Percentiles rank a stretch among this genome's conserved stretches.
These are phyloP conservation scores for Chironomus tentans DNA, from an alignment of 2,888 invertebrate genomes.

Conservation along the genomic window DNA sequence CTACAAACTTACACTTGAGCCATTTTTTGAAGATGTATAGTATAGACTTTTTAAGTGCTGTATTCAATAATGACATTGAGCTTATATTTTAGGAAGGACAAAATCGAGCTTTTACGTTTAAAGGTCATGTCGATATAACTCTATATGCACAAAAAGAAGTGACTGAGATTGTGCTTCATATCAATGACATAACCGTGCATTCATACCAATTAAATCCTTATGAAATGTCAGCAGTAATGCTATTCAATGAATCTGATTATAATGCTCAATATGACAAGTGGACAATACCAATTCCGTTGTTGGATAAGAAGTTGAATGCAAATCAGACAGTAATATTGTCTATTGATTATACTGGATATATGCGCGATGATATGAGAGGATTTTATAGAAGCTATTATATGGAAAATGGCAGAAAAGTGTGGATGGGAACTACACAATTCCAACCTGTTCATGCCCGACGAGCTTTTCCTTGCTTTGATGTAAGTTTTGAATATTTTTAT, in stretches of 20 bases:
- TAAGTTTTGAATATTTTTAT: too few species aligned
- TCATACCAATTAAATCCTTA: conserved; percentile 31
- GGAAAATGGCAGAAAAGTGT: conserved; percentile 36
- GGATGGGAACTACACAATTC: conserved; percentile 60
- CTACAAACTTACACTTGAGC: conserved; percentile 48
- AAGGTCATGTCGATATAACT: conserved; percentile 42
- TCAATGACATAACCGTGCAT: conserved; percentile 42
- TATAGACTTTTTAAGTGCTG: background rate
- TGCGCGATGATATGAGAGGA: conserved; percentile 46
- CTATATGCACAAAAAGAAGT: conserved; percentile 41
- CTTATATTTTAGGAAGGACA: conserved; percentile 5
- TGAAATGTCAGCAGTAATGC: conserved; percentile 30
- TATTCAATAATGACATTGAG: background rate
- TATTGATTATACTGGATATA: conserved; percentile 44
- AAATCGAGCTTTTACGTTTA: conserved; percentile 36
- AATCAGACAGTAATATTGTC: conserved; percentile 41
- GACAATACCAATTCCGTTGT: conserved; percentile 40
- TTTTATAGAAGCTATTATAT: conserved; percentile 43
- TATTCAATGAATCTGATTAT: conserved; percentile 30
- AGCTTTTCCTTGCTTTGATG: conserved; percentile 74
- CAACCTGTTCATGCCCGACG: conserved; percentile 56
- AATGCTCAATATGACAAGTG: conserved; percentile 36
- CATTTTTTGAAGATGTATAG: conserved; percentile 41
- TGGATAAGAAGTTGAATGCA: conserved; percentile 21
- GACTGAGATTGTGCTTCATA: conserved; percentile 44